A percentile compares a stretch with the other conserved stretches of the same genome.
These are phyloP conservation scores for Tichodroma muraria DNA, from an alignment of 2,113 vertebrate species.

Conservation along the genomic window DNA sequence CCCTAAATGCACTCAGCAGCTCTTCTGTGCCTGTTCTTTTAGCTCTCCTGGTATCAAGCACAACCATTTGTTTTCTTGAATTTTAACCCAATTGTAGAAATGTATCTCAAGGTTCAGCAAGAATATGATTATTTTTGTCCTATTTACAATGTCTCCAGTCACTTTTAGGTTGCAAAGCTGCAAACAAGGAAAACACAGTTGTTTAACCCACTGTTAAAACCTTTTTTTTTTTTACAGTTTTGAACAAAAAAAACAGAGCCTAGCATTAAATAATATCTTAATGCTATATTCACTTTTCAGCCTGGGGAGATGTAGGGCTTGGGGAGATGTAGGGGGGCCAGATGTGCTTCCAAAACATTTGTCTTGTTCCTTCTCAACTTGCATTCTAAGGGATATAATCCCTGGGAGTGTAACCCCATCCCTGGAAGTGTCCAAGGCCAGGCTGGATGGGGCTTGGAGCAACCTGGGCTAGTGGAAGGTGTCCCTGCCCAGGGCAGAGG, in stretches of 20 bases:
- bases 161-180: background rate
- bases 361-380: background rate
- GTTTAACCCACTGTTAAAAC: background rate
- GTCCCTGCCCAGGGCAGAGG: background rate
- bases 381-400: background rate
- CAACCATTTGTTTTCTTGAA: background rate
- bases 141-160: background rate
- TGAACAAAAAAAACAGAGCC: background rate
- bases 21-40: background rate
- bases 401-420: background rate
- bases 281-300: background rate
- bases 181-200: background rate
- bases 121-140: background rate
- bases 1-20: background rate
- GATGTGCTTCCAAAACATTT: background rate
- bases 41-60: background rate
- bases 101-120: background rate
- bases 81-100: background rate
- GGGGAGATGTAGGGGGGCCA: accelerated
- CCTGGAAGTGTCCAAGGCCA: background rate
- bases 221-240: background rate
- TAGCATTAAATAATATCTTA: background rate
- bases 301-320: too few species aligned
- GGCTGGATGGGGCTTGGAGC: accelerated
- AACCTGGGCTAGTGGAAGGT: accelerated